Evolutionary conservation across 2,888 invertebrate genomes (phyloP), one percentile per base, ranked within the genome.

Genomic region (Melangyna quadrimaculata): DNA sequence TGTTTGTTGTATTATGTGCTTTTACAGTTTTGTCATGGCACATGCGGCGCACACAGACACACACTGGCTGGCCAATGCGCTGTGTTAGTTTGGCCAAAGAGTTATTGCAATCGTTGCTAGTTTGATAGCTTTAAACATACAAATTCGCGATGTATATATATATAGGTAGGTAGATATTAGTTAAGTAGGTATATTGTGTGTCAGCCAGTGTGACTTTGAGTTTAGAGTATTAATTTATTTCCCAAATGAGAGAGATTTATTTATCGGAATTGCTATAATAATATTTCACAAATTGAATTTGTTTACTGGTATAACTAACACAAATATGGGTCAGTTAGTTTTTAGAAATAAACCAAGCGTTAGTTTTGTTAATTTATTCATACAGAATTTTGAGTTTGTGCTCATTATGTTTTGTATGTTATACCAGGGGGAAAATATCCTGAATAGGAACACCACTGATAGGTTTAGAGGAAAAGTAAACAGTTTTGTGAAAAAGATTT

Each of bases 221-320:
- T 48, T n/a, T 45, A 37, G 65, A 53, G 48, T 69, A 70, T 73
- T 70, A 81, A 78, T 86, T 81, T 86, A 81, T 86, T 57, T 81
- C 63, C 63, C 40, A 70, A 63, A 51, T 40, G 32, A 45, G 53
- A 55, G 32, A 73, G 45, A 77, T 80, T 73, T 73, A 81, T 78
- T 86, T 59, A 73, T 72, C 48, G 29, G 35, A 40, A 61, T 43
- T 35, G 70, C 57, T 27, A 63, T 70, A 74, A 78, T 69, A 81
- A 77, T 78, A 73, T 70, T 77, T 81, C 65, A 78, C 45, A 78
- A 81, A 78, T 81, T 73, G 24, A 70, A 78, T 81, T 73, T 86
- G 72, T 63, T 72, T 77, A 40, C 67, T 73, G 51, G 55, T 70
- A 17, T n/a, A 12, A n/a, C 27, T 37, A 17, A 70, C 35, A 29